Percentiles rank a stretch among this genome's conserved stretches.
Conservation (phyloP, 2,797 vertebrate genomes). For the Rhadinocentrus ornatus region DNA sequence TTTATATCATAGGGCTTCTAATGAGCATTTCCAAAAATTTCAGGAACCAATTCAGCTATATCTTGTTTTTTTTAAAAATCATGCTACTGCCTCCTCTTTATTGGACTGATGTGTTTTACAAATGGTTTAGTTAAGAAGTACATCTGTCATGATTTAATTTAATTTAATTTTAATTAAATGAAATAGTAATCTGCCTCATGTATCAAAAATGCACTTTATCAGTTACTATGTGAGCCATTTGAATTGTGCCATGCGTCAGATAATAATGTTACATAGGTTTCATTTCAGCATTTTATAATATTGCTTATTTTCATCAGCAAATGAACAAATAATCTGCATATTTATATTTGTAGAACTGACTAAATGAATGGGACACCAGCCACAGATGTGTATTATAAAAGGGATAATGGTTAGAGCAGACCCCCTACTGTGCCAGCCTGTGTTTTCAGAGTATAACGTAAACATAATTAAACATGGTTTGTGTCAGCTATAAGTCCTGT, state of each 20-base stretch:
- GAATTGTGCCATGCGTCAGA: slow-evolving; percentile 17
- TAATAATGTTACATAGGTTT: slow-evolving; percentile 26
- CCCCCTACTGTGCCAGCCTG: slow-evolving; percentile 32
- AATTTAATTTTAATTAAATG: slow-evolving; percentile 15
- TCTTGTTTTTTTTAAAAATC: slow-evolving; percentile 24
- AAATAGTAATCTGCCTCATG: slow-evolving; percentile 56
- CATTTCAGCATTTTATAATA: slow-evolving; percentile 37
- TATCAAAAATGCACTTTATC: slow-evolving; percentile 62
- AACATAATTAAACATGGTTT: slow-evolving; percentile 33
- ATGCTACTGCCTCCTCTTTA: slow-evolving; percentile 9
- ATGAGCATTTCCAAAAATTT: slow-evolving; percentile 34
- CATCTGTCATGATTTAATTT: slow-evolving; percentile 5
- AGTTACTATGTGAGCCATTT: slow-evolving; percentile 31
- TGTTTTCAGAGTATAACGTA: slow-evolving; percentile 49
- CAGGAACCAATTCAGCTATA: slow-evolving; percentile 30
- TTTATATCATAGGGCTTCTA: slow-evolving; percentile 18
- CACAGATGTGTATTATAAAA: slow-evolving; percentile 36
- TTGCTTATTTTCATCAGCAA: slow-evolving; percentile 28
- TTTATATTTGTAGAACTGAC: slow-evolving; percentile 33
- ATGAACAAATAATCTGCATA: slow-evolving; percentile 37
- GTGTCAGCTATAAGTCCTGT: slow-evolving; percentile 34
- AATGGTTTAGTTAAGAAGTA: background rate
- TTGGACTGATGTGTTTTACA: background rate
- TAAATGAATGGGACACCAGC: slow-evolving; percentile 41
- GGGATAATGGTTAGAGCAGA: slow-evolving; percentile 33